Percentiles rank a stretch among this genome's conserved stretches.
Conservation (phyloP, 2,113 vertebrate genomes). For the Girardinichthys multiradiatus region DNA sequence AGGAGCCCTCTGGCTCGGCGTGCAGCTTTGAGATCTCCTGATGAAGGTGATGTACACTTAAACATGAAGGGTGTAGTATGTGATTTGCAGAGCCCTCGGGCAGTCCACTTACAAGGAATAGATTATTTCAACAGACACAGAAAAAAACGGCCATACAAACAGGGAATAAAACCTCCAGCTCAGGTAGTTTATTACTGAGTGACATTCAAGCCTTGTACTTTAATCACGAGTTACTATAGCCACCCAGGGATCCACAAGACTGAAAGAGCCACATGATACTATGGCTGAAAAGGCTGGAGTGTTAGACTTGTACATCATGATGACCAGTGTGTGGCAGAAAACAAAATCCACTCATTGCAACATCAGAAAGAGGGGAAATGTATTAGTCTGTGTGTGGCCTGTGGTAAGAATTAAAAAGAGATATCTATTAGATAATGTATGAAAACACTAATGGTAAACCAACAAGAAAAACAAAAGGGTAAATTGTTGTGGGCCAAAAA, state of each 20-base stretch:
- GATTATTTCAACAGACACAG: conserved; percentile 56
- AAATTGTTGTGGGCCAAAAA: no score
- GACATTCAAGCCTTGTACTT: conserved; percentile 54
- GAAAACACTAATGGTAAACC: neutral
- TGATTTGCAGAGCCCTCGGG: conserved; percentile 67
- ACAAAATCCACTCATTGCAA: conserved; percentile 18
- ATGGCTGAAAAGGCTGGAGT: conserved; percentile 14
- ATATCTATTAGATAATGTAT: neutral
- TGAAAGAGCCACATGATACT: conserved; percentile 24
- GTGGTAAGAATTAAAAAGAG: conserved; percentile 61
- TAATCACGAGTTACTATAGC: conserved; percentile 48
- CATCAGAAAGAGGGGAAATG: conserved; percentile 20
- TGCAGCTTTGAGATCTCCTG: conserved; percentile 58
- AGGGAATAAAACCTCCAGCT: conserved; percentile 55
- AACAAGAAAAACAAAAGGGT: no score
- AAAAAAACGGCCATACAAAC: conserved; percentile 57
- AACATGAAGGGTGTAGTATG: conserved; percentile 64
- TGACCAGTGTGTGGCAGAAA: neutral
- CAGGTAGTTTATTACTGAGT: conserved; percentile 60
- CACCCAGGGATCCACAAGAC: conserved; percentile 19
- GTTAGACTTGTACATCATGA: conserved; percentile 7
- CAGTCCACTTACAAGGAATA: conserved; percentile 58
- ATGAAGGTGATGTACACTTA: conserved; percentile 74
- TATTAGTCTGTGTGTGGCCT: conserved; percentile 35
- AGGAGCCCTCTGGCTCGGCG: conserved; percentile 56